Evolutionary conservation across 2,888 invertebrate genomes (phyloP).

Genomic region (Xestia ashworthii): DNA sequence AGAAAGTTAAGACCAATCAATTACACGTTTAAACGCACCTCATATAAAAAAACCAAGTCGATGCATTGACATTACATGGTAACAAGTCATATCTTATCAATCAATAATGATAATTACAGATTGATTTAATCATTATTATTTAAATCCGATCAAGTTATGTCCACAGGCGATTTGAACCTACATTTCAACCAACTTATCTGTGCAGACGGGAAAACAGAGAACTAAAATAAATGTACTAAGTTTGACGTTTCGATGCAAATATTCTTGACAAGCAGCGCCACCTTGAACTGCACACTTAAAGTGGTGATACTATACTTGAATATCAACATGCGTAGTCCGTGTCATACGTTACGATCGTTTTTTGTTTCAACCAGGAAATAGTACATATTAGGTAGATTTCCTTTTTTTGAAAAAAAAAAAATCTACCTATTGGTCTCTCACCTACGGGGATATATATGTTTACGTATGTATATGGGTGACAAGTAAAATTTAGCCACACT

Average conservation of each 20-base stretch:
- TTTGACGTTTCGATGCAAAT: too few relatives aligned
- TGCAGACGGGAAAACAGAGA: background rate
- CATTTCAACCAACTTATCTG: background rate
- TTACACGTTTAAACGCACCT: background rate
- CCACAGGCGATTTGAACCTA: conserved; percentile 43
- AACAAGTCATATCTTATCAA: conserved; percentile 26
- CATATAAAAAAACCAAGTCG: background rate
- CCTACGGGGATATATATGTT: too few relatives aligned
- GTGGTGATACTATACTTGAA: conserved; percentile 6
- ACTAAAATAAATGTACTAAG: too few relatives aligned
- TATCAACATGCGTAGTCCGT: conserved; percentile 38
- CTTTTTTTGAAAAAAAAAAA: too few relatives aligned
- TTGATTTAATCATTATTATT: conserved; percentile 50
- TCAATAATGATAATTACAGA: conserved; percentile 44
- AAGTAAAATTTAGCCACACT: too few relatives aligned
- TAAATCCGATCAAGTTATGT: conserved; percentile 47
- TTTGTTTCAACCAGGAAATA: conserved; percentile 66
- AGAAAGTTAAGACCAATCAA: conserved; percentile 7
- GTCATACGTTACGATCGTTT: conserved; percentile 54
- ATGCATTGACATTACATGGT: conserved; percentile 26
- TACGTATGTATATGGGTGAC: too few relatives aligned
- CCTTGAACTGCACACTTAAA: too few relatives aligned
- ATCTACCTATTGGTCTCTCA: too few relatives aligned
- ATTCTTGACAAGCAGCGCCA: too few relatives aligned
- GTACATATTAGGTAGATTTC: too few relatives aligned